A percentile compares a stretch with the other conserved stretches of the same genome.
phyloP scores from a whole-genome alignment of 2,797 vertebrate genomes.

The Phataginus tricuspis region DNA sequence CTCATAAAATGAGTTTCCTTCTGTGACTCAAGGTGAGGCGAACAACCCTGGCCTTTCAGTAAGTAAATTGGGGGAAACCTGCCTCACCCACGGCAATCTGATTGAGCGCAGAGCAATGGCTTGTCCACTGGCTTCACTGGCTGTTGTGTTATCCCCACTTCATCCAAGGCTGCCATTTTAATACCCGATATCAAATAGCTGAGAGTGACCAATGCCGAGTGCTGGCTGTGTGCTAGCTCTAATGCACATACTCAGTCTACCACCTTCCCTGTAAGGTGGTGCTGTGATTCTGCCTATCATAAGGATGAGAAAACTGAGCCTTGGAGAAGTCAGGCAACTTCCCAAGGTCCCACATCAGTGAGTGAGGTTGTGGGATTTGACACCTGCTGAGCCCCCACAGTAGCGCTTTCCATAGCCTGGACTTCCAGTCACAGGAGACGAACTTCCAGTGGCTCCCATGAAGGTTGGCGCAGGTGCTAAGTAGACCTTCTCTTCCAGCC shows the following conservation, averaged over 20 bases:
- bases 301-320: background rate
- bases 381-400: too few relatives aligned
- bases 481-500: background rate
- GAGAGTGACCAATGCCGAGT: background rate
- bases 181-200: background rate
- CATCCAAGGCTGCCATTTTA: background rate
- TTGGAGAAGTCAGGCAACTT: background rate
- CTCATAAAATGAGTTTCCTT: background rate
- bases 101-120: background rate
- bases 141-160: background rate
- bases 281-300: background rate
- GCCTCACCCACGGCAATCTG: background rate
- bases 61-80: background rate
- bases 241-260: background rate
- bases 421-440: background rate
- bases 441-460: accelerated
- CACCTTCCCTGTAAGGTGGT: background rate
- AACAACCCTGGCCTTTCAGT: background rate
- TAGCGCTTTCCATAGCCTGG: background rate
- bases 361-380: background rate
- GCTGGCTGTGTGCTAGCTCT: background rate
- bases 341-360: background rate
- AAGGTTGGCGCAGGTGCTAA: background rate
- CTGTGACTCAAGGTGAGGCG: background rate
- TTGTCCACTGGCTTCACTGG: background rate